Percentiles rank a stretch among this genome's conserved stretches.
Conservation (phyloP, 1,140 invertebrate genomes). For the Drosophila athabasca region DNA sequence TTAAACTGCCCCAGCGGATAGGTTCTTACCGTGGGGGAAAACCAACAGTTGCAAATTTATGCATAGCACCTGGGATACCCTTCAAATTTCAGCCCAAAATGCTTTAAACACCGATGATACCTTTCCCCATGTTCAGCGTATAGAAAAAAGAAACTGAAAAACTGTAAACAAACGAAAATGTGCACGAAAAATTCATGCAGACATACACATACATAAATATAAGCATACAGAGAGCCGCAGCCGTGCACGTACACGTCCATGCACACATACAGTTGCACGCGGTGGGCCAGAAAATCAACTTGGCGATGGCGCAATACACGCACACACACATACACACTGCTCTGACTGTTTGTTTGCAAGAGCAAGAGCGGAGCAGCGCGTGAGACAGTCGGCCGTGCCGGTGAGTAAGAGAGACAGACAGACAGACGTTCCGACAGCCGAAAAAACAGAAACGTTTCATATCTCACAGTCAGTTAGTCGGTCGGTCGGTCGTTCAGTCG, state of each 20-base stretch:
- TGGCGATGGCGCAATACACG: constrained; percentile 45
- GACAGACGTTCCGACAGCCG: constrained; percentile 2
- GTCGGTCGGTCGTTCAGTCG: neutral
- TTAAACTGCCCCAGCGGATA: no score
- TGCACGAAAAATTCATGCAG: constrained; percentile 13
- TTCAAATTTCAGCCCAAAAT: no score
- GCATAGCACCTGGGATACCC: no score
- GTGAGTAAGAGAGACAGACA: constrained; percentile 27
- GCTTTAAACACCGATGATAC: no score
- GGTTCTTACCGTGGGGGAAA: no score
- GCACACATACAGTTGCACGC: constrained; percentile 12
- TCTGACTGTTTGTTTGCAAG: constrained; percentile 47
- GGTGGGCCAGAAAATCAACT: constrained; percentile 23
- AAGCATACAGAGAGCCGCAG: neutral
- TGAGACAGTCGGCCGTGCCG: constrained; percentile 35
- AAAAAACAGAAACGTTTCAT: constrained; percentile 18
- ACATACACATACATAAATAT: constrained; percentile 2
- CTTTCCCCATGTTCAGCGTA: neutral
- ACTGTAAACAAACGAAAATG: constrained; percentile 66
- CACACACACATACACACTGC: constrained; percentile 17
- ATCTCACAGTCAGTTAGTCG: constrained; percentile 6
- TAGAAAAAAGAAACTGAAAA: constrained; percentile 42
- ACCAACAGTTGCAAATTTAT: no score
- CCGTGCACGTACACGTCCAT: constrained; percentile 13
- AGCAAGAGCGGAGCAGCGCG: no score